These are phyloP conservation scores for Antheraea pernyi DNA, from an alignment of 1,140 invertebrate species.

Conservation along the genomic window DNA sequence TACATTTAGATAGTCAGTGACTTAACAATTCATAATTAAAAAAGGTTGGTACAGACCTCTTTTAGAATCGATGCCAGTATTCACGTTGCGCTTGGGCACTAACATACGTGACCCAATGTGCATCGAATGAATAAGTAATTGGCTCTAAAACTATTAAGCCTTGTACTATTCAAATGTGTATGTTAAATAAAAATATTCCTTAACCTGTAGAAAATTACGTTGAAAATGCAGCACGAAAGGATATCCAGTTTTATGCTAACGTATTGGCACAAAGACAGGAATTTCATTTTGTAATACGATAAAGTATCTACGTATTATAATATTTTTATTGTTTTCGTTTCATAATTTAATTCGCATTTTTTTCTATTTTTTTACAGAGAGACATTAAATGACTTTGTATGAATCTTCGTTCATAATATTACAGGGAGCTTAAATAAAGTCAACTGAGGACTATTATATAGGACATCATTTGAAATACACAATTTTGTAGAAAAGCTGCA, in stretches of 20 bases:
- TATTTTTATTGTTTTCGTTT: not conserved
- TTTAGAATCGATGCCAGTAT: not conserved
- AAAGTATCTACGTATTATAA: not conserved
- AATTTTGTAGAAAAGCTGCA: too few species aligned
- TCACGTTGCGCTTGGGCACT: not conserved
- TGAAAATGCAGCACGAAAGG: not conserved
- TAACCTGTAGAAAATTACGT: not conserved
- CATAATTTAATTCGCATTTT: too few species aligned
- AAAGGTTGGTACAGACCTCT: not conserved
- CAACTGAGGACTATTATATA: too few species aligned
- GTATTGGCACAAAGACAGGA: constrained; percentile 2
- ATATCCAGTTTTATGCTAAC: not conserved
- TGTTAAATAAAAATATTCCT: not conserved
- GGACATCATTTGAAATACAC: too few species aligned
- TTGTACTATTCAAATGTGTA: not conserved
- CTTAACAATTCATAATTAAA: too few species aligned
- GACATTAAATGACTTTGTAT: too few species aligned
- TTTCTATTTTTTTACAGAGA: too few species aligned
- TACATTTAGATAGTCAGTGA: not conserved
- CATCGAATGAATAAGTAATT: constrained; percentile 16
- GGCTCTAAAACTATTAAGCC: constrained; percentile 6
- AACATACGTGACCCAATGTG: constrained; percentile 3
- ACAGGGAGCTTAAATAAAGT: too few species aligned
- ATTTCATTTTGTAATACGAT: constrained; percentile 4
- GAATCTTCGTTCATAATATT: too few species aligned